Evolutionary conservation across 1,140 invertebrate species (phyloP), one percentile per base, ranked within the genome.

Genomic region (Pseudomyrmex cubaensis): DNA sequence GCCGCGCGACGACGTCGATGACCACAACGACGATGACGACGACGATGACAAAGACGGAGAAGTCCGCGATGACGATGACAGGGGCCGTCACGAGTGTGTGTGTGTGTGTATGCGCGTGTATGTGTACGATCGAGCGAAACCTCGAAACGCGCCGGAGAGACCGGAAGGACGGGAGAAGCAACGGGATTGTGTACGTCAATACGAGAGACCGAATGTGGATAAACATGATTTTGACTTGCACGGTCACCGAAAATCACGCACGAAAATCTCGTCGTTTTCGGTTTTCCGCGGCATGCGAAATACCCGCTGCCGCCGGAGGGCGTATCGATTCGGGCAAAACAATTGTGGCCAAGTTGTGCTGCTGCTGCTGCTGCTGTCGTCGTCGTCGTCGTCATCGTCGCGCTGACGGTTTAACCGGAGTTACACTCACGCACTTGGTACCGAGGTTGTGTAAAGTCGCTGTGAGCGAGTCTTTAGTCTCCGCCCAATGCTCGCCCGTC

Each of bases 241-340:
- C 50, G 50, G 50, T 52, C 10, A 52, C 50, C 50, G 13, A 52
- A 52, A 10, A 52, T 52, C 50, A 13, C 9, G 10, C 13, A 64
- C 52, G 56, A 52, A 20, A 77, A 77, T 35, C 9, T 17, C 17
- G n/a, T 35, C 35, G 54, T 50, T 75, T 77, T 84, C 72, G 54
- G 20, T 50, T 70, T 77, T 84, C 72, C 56, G 46, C 48, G 57
- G 74, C 77, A 89, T 87, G 87, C 83, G 77, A 90, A 90, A 90
- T 83, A 72, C 84, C 64, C 84, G 63, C 75, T 69, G 59, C 63
- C 52, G 62, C 74, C 87, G 85, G 66, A 84, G 89, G 88, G 86
- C 84, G 89, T 90, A 91, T 91, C 85, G 89, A 91, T 91, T 91
- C 83, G 85, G 75, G 74, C 82, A 87, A 90, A 91, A 91, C 75